Conservation (phyloP, 2,113 vertebrate species). For the Telmatochromis sp. region DNA sequence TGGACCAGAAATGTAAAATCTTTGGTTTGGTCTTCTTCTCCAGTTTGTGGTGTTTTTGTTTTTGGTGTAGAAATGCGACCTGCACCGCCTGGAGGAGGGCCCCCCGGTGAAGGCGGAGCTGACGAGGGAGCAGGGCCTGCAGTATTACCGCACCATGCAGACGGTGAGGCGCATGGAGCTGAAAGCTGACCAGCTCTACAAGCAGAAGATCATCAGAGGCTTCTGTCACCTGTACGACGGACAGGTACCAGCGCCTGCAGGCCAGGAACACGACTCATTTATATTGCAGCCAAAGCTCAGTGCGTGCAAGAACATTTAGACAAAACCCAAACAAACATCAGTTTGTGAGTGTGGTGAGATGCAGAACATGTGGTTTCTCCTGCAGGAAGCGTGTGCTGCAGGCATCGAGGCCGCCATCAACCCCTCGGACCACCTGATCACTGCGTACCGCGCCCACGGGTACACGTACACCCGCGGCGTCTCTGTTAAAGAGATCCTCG, state of each 20-base stretch:
- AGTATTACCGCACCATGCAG: slow-evolving; percentile 92
- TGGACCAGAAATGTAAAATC: not conserved
- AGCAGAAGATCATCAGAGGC: slow-evolving; percentile 86
- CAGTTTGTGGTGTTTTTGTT: not conserved
- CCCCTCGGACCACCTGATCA: slow-evolving; percentile 89
- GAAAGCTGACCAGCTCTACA: slow-evolving; percentile 93
- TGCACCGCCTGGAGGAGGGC: slow-evolving; percentile 85
- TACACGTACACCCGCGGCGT: slow-evolving; percentile 86
- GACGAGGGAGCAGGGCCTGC: slow-evolving; percentile 87
- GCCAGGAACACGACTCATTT: rapidly evolving
- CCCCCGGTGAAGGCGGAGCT: slow-evolving; percentile 73
- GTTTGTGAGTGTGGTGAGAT: not conserved
- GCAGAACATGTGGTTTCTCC: not conserved
- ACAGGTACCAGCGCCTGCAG: slow-evolving; percentile 66
- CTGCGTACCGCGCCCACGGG: slow-evolving; percentile 86
- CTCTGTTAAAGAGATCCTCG: slow-evolving; percentile 79
- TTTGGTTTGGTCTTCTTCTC: not conserved
- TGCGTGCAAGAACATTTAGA: rapidly evolving
- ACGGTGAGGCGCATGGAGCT: slow-evolving; percentile 91
- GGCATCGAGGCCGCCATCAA: slow-evolving; percentile 85
- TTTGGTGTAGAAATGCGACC: slow-evolving; percentile 77
- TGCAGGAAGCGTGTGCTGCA: slow-evolving; percentile 90
- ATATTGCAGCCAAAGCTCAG: not conserved
- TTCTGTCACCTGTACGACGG: slow-evolving; percentile 96
- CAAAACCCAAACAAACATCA: not conserved